Evolutionary conservation across 2,888 invertebrate species (phyloP).

Genomic region (Polymixis flavicincta): DNA sequence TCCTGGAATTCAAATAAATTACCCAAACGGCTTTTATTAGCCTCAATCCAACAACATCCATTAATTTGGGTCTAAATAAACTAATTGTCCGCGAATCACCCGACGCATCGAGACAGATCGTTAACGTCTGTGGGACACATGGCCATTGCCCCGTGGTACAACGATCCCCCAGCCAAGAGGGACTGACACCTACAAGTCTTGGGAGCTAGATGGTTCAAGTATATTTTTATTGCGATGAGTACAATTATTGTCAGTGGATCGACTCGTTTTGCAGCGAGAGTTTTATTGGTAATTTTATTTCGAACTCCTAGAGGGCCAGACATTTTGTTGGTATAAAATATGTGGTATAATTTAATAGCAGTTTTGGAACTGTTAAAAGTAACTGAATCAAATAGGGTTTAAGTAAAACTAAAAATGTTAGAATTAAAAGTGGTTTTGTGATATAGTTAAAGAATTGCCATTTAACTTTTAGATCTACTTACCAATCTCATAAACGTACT

Average conservation of each 20-base stretch:
- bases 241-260: conserved; percentile 20
- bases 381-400: not conserved
- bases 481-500: not conserved
- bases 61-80: conserved; percentile 35
- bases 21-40: not conserved
- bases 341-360: conserved; percentile 8
- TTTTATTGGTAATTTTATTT: conserved; percentile 35
- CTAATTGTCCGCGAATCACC: conserved; percentile 27
- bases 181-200: conserved; percentile 43
- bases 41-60: conserved; percentile 10
- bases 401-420: not conserved
- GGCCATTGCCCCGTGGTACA: conserved; percentile 65
- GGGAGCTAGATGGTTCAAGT: conserved; percentile 29
- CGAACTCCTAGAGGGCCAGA: conserved; percentile 2
- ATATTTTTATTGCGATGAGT: conserved; percentile 26
- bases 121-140: conserved; percentile 57
- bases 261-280: conserved; percentile 1
- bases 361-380: not conserved
- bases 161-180: conserved; percentile 51
- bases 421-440: not conserved
- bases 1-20: conserved; percentile 8
- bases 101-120: conserved; percentile 40
- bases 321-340: conserved; percentile 9
- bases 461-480: not conserved
- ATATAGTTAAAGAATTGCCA: not conserved